Evolutionary conservation across 2,113 vertebrate species (phyloP).

Genomic region (Pongo abelii): DNA sequence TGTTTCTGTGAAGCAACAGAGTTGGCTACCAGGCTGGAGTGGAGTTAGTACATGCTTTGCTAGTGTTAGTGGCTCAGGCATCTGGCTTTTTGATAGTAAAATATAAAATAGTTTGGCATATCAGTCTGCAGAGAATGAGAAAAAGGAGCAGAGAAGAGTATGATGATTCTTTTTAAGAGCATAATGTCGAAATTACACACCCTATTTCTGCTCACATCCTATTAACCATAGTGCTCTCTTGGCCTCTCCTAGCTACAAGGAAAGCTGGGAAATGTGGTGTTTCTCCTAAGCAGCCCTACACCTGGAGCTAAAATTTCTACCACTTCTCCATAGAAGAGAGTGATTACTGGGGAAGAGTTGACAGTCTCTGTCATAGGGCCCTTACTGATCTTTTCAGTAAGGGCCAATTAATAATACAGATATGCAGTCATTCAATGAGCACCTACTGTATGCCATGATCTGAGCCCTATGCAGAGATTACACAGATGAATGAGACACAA

Average conservation of each 20-base stretch:
- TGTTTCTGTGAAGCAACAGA: neutral
- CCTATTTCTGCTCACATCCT: neutral
- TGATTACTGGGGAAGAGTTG: neutral
- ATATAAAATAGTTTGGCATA: neutral
- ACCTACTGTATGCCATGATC: neutral
- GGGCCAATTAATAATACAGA: neutral
- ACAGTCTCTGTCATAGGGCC: neutral
- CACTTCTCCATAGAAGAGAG: neutral
- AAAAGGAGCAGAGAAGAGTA: neutral
- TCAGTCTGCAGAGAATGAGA: neutral
- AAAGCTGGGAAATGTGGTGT: neutral
- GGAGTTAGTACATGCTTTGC: neutral
- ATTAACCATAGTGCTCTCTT: neutral
- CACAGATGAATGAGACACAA: neutral
- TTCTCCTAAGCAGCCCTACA: neutral
- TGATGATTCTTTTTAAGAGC: neutral
- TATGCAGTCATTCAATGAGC: neutral
- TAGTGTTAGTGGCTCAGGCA: neutral
- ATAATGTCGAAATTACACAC: neutral
- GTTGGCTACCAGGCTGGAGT: neutral
- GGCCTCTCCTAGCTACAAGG: neutral
- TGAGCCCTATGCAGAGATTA: neutral
- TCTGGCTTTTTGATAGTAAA: neutral
- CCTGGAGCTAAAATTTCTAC: neutral
- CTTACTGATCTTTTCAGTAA: neutral